phyloP scores from a whole-genome alignment of 1,140 invertebrate species.

The Drosophila oshimai region DNA sequence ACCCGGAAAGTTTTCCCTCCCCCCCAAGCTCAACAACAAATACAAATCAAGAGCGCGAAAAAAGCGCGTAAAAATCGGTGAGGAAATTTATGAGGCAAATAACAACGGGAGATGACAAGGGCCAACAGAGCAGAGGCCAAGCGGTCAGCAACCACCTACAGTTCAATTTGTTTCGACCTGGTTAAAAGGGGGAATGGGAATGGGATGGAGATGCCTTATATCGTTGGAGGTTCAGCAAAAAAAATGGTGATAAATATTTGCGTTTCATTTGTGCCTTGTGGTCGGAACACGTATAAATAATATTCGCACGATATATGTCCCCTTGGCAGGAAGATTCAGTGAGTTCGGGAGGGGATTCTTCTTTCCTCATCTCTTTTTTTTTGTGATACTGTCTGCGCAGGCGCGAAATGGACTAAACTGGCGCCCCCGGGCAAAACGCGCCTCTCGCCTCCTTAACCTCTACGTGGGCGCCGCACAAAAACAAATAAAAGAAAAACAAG shows the following conservation, averaged over 20 bases:
- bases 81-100: slow-evolving; percentile 77
- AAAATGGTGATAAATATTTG: slow-evolving; percentile 74
- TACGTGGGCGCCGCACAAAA: slow-evolving; percentile 67
- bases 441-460: slow-evolving; percentile 56
- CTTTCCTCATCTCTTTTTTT: not conserved
- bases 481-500: not conserved
- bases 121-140: slow-evolving; percentile 74
- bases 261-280: slow-evolving; percentile 61
- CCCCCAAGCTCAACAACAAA: slow-evolving; percentile 16
- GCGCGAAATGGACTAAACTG: slow-evolving; percentile 66
- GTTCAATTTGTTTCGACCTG: slow-evolving; percentile 75
- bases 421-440: slow-evolving; percentile 65
- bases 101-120: slow-evolving; percentile 80
- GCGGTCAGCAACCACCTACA: slow-evolving; percentile 67
- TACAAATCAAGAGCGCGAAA: slow-evolving; percentile 47
- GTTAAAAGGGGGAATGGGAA: slow-evolving; percentile 21
- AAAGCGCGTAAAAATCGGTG: slow-evolving; percentile 73
- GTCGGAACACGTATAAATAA: slow-evolving; percentile 70
- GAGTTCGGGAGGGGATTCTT: slow-evolving; percentile 9
- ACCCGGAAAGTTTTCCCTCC: slow-evolving; percentile 29
- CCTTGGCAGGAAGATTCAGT: slow-evolving; percentile 67
- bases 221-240: slow-evolving; percentile 6
- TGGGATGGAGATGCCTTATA: slow-evolving; percentile 1
- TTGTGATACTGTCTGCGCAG: slow-evolving; percentile 54
- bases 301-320: slow-evolving; percentile 81